Conservation (phyloP, 2,113 vertebrate genomes). For the Tenebrosternarchus preto region DNA sequence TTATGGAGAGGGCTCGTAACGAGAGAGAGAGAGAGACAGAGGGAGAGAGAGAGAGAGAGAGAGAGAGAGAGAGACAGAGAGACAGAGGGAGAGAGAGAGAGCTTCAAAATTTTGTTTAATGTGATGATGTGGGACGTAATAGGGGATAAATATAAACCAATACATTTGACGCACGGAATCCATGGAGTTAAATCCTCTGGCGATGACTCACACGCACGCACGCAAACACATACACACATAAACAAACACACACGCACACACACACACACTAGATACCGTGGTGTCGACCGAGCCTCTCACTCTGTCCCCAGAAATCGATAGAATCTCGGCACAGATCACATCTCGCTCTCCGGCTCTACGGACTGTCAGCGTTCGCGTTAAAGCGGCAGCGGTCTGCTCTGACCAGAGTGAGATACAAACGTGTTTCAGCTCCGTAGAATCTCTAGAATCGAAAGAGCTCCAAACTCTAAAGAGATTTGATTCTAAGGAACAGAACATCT, state of each 20-base stretch:
- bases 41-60: too few species aligned
- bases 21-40: too few species aligned
- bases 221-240: slow-evolving; percentile 70
- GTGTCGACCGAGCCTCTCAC: slow-evolving; percentile 13
- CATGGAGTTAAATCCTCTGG: slow-evolving; percentile 70
- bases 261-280: slow-evolving; percentile 43
- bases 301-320: slow-evolving; percentile 9
- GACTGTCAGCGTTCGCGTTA: slow-evolving; percentile 3
- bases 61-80: too few species aligned
- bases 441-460: neutral
- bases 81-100: too few species aligned
- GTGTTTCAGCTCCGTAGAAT: neutral
- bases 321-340: slow-evolving; percentile 14
- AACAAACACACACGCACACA: slow-evolving; percentile 61
- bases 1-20: too few species aligned
- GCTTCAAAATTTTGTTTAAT: too few species aligned
- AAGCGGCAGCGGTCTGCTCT: neutral
- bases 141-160: too few species aligned
- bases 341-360: neutral
- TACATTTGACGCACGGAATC: slow-evolving; percentile 29
- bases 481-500: too few species aligned
- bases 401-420: neutral
- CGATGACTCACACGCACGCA: slow-evolving; percentile 73
- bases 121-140: neutral
- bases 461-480: too few species aligned